Conservation (phyloP, 2,888 invertebrate species). For the Ochropacha duplaris region DNA sequence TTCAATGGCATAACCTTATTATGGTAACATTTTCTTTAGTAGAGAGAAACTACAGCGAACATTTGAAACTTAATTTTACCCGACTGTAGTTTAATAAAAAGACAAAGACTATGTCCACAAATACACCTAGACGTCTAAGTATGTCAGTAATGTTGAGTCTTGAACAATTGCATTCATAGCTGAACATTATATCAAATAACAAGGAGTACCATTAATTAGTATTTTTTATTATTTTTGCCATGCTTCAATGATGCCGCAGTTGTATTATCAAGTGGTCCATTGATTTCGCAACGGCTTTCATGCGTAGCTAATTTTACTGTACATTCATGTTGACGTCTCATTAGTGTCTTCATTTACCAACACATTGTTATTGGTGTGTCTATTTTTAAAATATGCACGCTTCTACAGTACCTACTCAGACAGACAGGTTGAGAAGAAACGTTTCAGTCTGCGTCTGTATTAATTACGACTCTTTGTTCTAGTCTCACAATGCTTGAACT, state of each 20-base stretch:
- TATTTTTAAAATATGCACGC: conserved; percentile 55
- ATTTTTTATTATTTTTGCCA: conserved; percentile 9
- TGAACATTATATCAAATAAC: conserved; percentile 9
- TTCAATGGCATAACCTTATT: conserved; percentile 10
- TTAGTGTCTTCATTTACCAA: conserved; percentile 67
- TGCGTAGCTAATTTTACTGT: conserved; percentile 53
- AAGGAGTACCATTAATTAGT: not conserved
- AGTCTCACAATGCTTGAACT: conserved; percentile 17
- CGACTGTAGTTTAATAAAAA: conserved; percentile 48
- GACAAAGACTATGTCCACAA: conserved; percentile 47
- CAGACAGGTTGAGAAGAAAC: conserved; percentile 30
- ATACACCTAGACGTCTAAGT: conserved; percentile 62
- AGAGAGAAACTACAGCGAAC: conserved; percentile 48
- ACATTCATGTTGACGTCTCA: conserved; percentile 58
- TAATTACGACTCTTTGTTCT: conserved; percentile 40
- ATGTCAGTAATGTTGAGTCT: conserved; percentile 57
- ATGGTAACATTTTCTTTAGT: conserved; percentile 16
- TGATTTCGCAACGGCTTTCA: conserved; percentile 40
- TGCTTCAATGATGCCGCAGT: conserved; percentile 21
- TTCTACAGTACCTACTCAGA: conserved; percentile 26
- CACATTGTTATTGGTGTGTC: conserved; percentile 60
- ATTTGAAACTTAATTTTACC: conserved; percentile 55
- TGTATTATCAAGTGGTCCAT: conserved; percentile 28
- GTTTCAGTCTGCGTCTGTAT: conserved; percentile 25
- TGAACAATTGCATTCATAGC: conserved; percentile 24